Evolutionary conservation across 1,140 invertebrate species (phyloP), one percentile per base, ranked within the genome.

Genomic region (Colletes gigas): DNA sequence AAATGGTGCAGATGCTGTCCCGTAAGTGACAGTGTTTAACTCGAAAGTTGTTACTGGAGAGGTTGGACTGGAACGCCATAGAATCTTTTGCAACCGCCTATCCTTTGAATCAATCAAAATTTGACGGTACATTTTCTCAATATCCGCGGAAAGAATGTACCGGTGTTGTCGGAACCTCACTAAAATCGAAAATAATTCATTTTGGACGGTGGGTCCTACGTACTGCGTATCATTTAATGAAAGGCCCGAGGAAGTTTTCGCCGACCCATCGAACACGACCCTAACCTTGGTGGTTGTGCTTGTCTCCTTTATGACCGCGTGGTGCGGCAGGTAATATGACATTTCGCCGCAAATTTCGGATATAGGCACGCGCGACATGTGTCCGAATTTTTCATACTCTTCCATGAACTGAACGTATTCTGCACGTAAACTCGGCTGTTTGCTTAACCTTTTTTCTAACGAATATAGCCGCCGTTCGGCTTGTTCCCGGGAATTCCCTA

Each of bases 41-140:
- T 30, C 14, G 0, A 60, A 19, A 30, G 59, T 60, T 6, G 9
- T 30, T 21, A 60, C 12, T 8, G 19, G 1, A 10, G 10, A 30
- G 6, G 21, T 39, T 39, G 8, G 1, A 39, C 19, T 39, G 0
- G 21, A 12, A 12, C 44, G 71, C 59, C 59, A 73, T 4, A 81
- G 10, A 7, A 81, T 77, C 0, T 14, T n/a, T 4, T 65, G 67
- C 0, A 59, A 30, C 0, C 15, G 47, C 3, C n/a, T 4, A 1
- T 76, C 19, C 0, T 4, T 0, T 21, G 55, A 0, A 0, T 30
- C 1, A 0, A 78, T 1, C 0, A 15, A 14, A 4, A 86, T 41
- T n/a, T 84, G 66, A 0, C 65, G 3, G 15, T 72, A 82, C 68
- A 67, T 67, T 21, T 52, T 50, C 8, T 50, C 65, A 0, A 67